Conservation (phyloP, 2,888 invertebrate genomes). For the Catocala sponsa region DNA sequence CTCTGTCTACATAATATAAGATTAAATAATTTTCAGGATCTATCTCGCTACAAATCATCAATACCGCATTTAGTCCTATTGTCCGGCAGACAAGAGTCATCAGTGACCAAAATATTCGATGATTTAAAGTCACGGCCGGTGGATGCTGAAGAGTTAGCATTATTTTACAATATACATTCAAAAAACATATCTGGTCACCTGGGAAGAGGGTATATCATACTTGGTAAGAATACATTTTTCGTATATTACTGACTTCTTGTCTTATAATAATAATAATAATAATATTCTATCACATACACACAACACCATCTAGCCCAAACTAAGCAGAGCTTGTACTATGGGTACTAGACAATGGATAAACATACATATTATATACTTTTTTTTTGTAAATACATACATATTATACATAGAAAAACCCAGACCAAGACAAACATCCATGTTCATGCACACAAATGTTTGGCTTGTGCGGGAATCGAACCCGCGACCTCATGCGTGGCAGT, state of each 20-base stretch:
- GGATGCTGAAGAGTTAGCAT: constrained; percentile 71
- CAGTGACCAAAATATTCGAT: constrained; percentile 59
- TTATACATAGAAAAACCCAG: too few relatives aligned
- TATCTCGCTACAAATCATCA: constrained; percentile 59
- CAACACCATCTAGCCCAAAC: too few relatives aligned
- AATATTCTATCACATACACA: too few relatives aligned
- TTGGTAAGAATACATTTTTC: constrained; percentile 57
- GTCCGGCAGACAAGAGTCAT: constrained; percentile 67
- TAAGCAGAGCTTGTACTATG: too few relatives aligned
- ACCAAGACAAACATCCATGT: too few relatives aligned
- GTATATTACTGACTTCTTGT: background rate
- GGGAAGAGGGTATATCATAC: constrained; percentile 69
- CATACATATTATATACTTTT: too few relatives aligned
- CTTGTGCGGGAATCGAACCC: too few relatives aligned
- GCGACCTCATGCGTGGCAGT: too few relatives aligned
- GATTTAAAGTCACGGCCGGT: constrained; percentile 66
- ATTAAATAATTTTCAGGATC: constrained; percentile 54
- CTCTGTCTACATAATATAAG: background rate
- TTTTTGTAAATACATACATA: too few relatives aligned
- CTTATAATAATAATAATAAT: too few relatives aligned
- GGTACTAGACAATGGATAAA: too few relatives aligned
- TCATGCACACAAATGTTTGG: too few relatives aligned
- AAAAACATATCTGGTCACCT: constrained; percentile 68
- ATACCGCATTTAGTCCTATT: constrained; percentile 69
- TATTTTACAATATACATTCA: constrained; percentile 72